Evolutionary conservation across 1,140 invertebrate genomes (phyloP).

Genomic region (Zelostemma sp.): DNA sequence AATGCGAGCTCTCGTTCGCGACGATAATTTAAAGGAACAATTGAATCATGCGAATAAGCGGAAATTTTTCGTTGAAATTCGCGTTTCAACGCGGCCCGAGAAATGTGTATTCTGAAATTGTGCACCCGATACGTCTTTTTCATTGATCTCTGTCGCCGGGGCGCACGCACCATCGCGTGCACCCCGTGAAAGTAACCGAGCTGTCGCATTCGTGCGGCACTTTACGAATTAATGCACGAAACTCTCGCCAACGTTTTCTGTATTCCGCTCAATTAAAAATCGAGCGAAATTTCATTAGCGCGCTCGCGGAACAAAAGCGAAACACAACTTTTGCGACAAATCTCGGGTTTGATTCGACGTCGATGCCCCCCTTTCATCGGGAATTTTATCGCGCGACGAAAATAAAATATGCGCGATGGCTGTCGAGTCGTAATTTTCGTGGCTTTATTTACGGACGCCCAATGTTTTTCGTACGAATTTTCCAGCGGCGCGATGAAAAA

Average conservation of each 20-base stretch:
- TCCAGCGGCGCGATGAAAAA: conserved; percentile 22
- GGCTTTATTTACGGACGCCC: conserved; percentile 9
- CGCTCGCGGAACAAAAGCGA: neutral
- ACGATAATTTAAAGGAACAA: too few species aligned
- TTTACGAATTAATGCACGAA: neutral
- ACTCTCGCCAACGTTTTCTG: neutral
- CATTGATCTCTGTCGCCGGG: neutral
- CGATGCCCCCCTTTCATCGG: conserved; percentile 28
- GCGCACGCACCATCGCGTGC: conserved; percentile 5
- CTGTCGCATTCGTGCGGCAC: conserved; percentile 7
- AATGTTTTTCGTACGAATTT: neutral
- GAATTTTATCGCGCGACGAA: too few species aligned
- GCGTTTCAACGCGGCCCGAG: too few species aligned
- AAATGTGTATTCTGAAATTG: too few species aligned
- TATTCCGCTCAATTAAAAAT: neutral
- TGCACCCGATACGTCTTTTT: neutral
- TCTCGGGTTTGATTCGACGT: conserved; percentile 27
- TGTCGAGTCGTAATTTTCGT: conserved; percentile 28
- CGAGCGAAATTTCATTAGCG: too few species aligned
- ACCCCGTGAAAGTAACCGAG: neutral
- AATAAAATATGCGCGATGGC: conserved; percentile 16
- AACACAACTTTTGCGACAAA: conserved; percentile 49
- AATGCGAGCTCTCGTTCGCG: too few species aligned
- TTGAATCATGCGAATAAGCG: too few species aligned
- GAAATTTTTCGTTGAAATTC: too few species aligned